Conservation (phyloP, 1,140 invertebrate species). For the Acyrthosiphon pisum region DNA sequence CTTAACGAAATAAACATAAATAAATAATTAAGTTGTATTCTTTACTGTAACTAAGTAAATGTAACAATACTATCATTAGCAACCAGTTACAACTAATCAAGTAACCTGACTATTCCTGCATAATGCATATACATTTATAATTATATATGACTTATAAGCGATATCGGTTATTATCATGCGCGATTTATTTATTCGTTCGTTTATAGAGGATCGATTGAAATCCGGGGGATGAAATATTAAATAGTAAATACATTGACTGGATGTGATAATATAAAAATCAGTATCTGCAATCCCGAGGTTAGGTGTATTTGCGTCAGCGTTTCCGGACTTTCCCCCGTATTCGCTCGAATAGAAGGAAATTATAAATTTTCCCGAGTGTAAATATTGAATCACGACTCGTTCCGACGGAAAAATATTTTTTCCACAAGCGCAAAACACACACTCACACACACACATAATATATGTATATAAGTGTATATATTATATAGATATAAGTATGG, state of each 20-base stretch:
- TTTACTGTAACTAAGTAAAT: too few relatives aligned
- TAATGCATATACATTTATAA: too few relatives aligned
- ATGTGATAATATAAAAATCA: background rate
- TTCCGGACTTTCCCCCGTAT: background rate
- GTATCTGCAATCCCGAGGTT: background rate
- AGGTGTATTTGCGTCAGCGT: background rate
- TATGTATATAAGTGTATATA: too few relatives aligned
- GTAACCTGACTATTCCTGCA: too few relatives aligned
- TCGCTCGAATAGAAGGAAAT: constrained; percentile 32
- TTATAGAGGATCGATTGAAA: background rate
- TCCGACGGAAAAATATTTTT: constrained; percentile 13
- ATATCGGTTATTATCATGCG: background rate
- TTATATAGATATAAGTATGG: too few relatives aligned
- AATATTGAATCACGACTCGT: constrained; percentile 48
- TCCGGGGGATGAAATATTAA: background rate
- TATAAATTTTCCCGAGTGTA: constrained; percentile 46
- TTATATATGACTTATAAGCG: too few relatives aligned
- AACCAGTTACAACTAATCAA: too few relatives aligned
- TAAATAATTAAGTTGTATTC: too few relatives aligned
- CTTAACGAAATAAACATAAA: too few relatives aligned
- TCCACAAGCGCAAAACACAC: background rate
- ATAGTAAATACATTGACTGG: background rate
- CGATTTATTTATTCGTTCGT: background rate
- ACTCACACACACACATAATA: too few relatives aligned
- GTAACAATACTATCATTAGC: too few relatives aligned